Base-by-base conservation (phyloP, 2,797 vertebrate species). In the Garrulus glandarius region DNA sequence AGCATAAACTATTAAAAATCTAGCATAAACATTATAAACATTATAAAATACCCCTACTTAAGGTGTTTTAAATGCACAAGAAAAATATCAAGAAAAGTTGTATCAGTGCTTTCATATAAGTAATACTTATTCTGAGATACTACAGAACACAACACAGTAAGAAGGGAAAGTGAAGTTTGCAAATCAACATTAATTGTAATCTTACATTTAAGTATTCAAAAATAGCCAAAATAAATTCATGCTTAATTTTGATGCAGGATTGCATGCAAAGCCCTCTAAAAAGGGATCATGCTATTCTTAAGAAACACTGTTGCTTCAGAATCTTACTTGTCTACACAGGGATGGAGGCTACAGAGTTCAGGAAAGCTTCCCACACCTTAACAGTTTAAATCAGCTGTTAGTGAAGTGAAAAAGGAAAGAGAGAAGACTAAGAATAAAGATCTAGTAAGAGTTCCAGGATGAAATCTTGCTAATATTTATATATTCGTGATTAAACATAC, bases 351-450 rank as follows among this genome's bases (percentile, higher is more conserved):
- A 98, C 91, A 98, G 97, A 98, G 98, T 97, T 98, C 98, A 98
- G 98, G 98, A 98, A 98, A 97, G 97, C 98, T 98, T 98, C 97
- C 98, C 98, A 98, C 92, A 98, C 97, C 92, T 98, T 99, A 99
- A 99, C 98, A 99, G 98, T 98, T 98, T 98, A 99, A 98, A 98
- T 97, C 98, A 98, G 99, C 98, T 99, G 98, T 99, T 98, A 98
- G 98, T 98, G 98, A 98, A 98, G 98, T 98, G 61, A 98, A 98
- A 90, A 98, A 98, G 98, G 98, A 98, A 98, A 98, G 87, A 97
- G 98, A 98, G 87, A 98, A 98, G 97, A 97, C 98, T 96, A 97
- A 98, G 97, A 97, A 97, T 96, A 97, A 98, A 98, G 91, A 96
- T 96, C 91, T 83, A 97, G 95, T 97, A 85, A 97, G 95, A 98